Evolutionary conservation across 1,140 invertebrate species (phyloP).

Genomic region (Zaprionus gabonicus): DNA sequence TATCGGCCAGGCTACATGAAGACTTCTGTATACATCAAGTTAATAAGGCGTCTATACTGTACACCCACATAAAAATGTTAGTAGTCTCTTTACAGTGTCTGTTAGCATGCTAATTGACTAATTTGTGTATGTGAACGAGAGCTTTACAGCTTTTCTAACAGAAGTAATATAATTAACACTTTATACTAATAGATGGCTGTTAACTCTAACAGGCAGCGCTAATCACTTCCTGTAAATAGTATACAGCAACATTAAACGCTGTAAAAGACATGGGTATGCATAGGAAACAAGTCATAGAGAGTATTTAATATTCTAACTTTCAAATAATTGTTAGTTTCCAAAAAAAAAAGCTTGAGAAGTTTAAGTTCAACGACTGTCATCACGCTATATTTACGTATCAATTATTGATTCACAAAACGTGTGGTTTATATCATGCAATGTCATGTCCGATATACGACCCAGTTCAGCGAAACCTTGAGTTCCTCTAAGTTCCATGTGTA

Average conservation of each 20-base stretch:
- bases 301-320: not conserved
- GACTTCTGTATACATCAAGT: no score
- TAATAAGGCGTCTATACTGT: not conserved
- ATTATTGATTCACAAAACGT: not conserved
- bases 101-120: not conserved
- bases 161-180: not conserved
- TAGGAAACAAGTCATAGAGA: no score
- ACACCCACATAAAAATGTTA: not conserved
- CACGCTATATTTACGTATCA: not conserved
- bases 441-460: not conserved
- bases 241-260: no score
- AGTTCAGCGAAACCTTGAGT: not conserved
- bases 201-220: not conserved
- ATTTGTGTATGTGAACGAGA: not conserved
- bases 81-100: not conserved
- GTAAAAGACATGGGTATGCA: no score
- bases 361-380: not conserved
- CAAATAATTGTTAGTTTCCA: not conserved
- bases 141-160: not conserved
- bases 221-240: not conserved
- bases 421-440: not conserved
- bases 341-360: not conserved
- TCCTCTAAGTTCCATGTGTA: not conserved
- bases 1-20: no score
- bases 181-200: not conserved